These are phyloP conservation scores for Hephaestus fuliginosus DNA, from an alignment of 2,797 vertebrate genomes.

Conservation along the genomic window DNA sequence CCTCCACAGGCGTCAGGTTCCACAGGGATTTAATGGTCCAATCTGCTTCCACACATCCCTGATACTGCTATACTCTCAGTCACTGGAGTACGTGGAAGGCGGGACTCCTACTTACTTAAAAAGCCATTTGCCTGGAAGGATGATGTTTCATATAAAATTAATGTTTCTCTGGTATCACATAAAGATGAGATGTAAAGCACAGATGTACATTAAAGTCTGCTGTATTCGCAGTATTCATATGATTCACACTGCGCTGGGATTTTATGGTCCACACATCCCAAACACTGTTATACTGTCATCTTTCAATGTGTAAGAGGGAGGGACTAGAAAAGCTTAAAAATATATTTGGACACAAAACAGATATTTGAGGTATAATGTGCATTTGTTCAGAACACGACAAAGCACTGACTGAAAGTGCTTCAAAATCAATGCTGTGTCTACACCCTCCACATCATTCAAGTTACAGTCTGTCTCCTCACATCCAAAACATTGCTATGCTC, in stretches of 20 bases:
- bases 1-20: conserved; percentile 72
- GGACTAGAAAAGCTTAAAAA: conserved; percentile 11
- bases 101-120: neutral
- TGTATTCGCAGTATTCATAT: conserved; percentile 55
- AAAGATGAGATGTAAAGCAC: neutral
- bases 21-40: conserved; percentile 68
- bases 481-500: neutral
- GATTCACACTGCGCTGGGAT: conserved; percentile 51
- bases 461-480: neutral
- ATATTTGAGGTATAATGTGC: neutral
- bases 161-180: neutral
- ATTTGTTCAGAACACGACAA: conserved; percentile 7
- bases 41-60: conserved; percentile 61
- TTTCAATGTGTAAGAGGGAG: neutral
- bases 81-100: neutral
- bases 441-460: neutral
- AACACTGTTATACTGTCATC: conserved; percentile 6
- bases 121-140: neutral
- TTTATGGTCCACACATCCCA: conserved; percentile 30
- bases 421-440: conserved; percentile 4
- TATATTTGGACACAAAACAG: conserved; percentile 1
- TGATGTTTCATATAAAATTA: neutral
- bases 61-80: conserved; percentile 48
- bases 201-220: conserved; percentile 8
- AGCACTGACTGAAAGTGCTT: neutral